phyloP scores from a whole-genome alignment of 2,888 invertebrate species.

The Coremacera marginata region DNA sequence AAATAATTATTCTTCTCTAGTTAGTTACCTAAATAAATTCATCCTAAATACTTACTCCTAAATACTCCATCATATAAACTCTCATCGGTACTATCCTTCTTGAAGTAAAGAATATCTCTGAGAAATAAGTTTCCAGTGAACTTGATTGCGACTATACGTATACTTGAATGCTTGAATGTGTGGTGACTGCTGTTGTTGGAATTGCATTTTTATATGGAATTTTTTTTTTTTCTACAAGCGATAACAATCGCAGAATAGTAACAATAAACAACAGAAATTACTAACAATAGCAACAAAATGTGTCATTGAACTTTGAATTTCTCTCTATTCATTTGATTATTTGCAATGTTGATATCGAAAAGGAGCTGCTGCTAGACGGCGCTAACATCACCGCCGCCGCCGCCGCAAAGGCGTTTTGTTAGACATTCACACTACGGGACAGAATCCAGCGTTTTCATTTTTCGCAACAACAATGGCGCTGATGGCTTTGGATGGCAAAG shows the following conservation, averaged over 20 bases:
- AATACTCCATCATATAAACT: too few species aligned
- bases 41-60: too few species aligned
- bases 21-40: too few species aligned
- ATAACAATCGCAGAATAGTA: constrained; percentile 24
- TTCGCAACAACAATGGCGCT: constrained; percentile 37
- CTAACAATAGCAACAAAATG: constrained; percentile 36
- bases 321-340: constrained; percentile 16
- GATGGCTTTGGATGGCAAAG: constrained; percentile 33
- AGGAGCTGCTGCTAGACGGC: constrained; percentile 14
- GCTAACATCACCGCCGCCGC: constrained; percentile 22
- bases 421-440: constrained; percentile 22
- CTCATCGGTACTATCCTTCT: too few species aligned
- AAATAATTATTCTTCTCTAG: too few species aligned
- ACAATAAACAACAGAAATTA: constrained; percentile 34
- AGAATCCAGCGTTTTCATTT: constrained; percentile 33
- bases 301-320: constrained; percentile 47
- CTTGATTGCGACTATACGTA: constrained; percentile 9
- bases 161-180: constrained; percentile 50
- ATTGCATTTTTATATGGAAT: constrained; percentile 26
- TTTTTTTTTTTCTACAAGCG: constrained; percentile 8
- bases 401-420: constrained; percentile 34
- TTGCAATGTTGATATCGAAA: constrained; percentile 19
- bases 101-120: too few species aligned
- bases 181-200: constrained; percentile 44
- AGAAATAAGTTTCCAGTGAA: not conserved